Base-by-base conservation (phyloP, 2,888 invertebrate species). In the Zonitis immaculata region DNA sequence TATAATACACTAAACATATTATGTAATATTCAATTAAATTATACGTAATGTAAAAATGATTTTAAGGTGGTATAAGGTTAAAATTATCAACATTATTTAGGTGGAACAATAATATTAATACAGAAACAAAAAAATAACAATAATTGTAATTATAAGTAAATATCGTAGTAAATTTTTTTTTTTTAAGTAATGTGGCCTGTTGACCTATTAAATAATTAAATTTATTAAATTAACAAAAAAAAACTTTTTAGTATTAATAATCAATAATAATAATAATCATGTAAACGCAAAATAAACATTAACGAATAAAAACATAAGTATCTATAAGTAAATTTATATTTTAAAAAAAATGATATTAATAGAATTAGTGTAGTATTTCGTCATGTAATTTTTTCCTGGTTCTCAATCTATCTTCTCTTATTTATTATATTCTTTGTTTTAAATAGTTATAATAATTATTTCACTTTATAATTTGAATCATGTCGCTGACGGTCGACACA, bases 401-500 rank as follows among this genome's bases (percentile, higher is more conserved):
- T 35, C 16, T 35, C 16, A 35, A 16, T 16, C 18, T 35, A 35
- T 9, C 12, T 12, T 30, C n/a, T 30, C 39, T 20, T 7, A n/a
- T 26, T 42, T 32, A 11, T n/a, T 46, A 26, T 54, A 28, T 47
- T 27, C 20, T 35, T 53, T 26, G 20, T 42, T 27, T 14, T 44
- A 35, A 16, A 32, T 49, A 26, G 8, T 26, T 42, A 14, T 32
- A 32, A 32, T 44, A 22, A 39, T 18, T 44, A 30, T 25, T 16
- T 46, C 50, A 49, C 56, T n/a, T n/a, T n/a, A 49, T 58, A 51
- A 51, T 56, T 59, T 49, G 55, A 51, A 57, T 57, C 56, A 56
- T 58, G 56, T 58, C 65, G 70, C 65, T 72, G 73, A 73, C 72
- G 66, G 66, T 72, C 70, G 69, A 72, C 74, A 73, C 71, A 74